Base-by-base conservation (phyloP, 30 jellyfish, hydroid and myxozoan species). In the Pseudorhiza aurosa region DNA sequence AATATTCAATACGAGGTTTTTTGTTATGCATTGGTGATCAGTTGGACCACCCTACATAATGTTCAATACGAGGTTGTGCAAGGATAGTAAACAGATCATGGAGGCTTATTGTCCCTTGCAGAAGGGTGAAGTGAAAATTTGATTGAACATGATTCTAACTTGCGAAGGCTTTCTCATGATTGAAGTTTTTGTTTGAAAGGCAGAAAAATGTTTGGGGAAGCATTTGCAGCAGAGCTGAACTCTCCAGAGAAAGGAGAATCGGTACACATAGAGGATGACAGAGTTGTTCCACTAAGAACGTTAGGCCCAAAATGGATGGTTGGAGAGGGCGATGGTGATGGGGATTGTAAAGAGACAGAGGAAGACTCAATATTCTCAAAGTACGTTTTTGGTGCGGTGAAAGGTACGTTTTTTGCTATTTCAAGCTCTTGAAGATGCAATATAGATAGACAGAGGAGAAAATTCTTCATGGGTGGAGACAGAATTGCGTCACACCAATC, bases 191-290 rank as follows among this genome's bases (percentile, higher is more conserved):
- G 65, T 22, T 14, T n/a, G 6, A 24, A 29, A 58, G 73, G 2
- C 21, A 36, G 17, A 65, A 57, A 10, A 35, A 77, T 77, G 90
- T 77, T 62, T 44, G 90, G 90, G 32, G 90, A 77, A 47, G 90
- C 90, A 3, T 77, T 77, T 77, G 90, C 82, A 33, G 90, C 90
- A 6, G 90, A 77, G 57, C 43, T 77, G 22, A 77, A 71, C 1
- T 21, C 45, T 22, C 17, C 49, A 14, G 67, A 32, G 1, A 18
- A 74, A 32, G 75, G 33, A 28, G 70, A 46, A 42, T 74, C 51
- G 24, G 32, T n/a, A 14, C 30, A 30, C 25, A 53, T 1, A 19
- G 72, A 30, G 10, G 59, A 53, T 45, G 42, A 40, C 28, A 25
- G 33, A 5, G 56, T 24, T 25, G 59, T 60, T 14, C 68, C 42